Percentiles rank a stretch among this genome's conserved stretches.
phyloP scores from a whole-genome alignment of 2,888 invertebrate genomes.

The Pteria penguin region DNA sequence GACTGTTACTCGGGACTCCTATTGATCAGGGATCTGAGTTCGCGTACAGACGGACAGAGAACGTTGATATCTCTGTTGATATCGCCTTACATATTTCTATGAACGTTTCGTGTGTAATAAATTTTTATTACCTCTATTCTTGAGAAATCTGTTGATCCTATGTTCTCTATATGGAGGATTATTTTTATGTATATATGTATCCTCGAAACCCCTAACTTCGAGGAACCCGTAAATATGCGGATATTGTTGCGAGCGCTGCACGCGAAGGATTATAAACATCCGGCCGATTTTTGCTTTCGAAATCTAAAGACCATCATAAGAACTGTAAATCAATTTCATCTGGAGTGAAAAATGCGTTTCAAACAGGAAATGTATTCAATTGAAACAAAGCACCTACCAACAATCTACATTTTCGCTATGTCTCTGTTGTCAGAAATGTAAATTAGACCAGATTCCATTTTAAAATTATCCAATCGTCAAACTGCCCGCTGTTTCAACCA shows the following conservation, averaged over 20 bases:
- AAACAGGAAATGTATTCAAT: neutral
- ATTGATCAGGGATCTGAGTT: no score
- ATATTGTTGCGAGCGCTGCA: neutral
- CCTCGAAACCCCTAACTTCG: neutral
- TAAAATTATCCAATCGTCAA: neutral
- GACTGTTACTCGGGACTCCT: no score
- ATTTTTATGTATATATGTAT: no score
- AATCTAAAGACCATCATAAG: neutral
- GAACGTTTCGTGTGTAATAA: no score
- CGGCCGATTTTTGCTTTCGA: neutral
- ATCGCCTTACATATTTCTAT: no score
- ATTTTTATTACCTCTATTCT: no score
- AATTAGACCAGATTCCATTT: neutral
- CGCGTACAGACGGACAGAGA: no score
- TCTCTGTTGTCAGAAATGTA: neutral
- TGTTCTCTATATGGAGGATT: no score
- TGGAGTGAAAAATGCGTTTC: neutral
- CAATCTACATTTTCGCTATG: neutral
- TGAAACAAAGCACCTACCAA: neutral
- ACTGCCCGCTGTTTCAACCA: neutral
- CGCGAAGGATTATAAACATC: neutral
- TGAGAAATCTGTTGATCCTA: no score
- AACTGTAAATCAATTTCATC: neutral
- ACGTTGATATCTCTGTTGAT: no score
- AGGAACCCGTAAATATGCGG: neutral